Percentiles rank a stretch among this genome's conserved stretches.
These are phyloP conservation scores for Enteromius mattozi DNA, from an alignment of 2,797 vertebrate species.

Conservation along the genomic window DNA sequence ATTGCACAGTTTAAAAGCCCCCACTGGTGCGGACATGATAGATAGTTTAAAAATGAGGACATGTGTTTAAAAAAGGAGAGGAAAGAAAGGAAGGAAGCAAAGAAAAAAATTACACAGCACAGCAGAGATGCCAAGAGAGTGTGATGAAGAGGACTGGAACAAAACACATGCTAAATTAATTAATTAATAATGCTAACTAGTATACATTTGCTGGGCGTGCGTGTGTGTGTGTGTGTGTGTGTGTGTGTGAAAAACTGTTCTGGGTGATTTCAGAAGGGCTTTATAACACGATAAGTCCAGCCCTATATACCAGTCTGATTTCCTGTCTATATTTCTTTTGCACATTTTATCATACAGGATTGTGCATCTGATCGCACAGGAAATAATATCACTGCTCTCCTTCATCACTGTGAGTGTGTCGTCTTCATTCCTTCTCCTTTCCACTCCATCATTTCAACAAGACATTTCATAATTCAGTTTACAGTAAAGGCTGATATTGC, in stretches of 20 bases:
- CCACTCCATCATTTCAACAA: background rate
- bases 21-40: slow-evolving; percentile 86
- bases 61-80: slow-evolving; percentile 76
- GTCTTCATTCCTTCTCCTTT: background rate
- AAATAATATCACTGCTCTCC: background rate
- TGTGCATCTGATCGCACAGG: background rate
- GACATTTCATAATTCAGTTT: background rate
- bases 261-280: background rate
- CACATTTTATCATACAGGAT: background rate
- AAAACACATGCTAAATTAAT: slow-evolving; percentile 33
- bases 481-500: background rate
- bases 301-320: background rate
- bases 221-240: background rate
- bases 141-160: slow-evolving; percentile 64
- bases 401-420: background rate
- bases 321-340: background rate
- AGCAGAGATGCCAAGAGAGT: slow-evolving; percentile 61
- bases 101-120: slow-evolving; percentile 71
- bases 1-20: slow-evolving; percentile 86
- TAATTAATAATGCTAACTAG: slow-evolving; percentile 37
- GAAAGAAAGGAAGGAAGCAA: slow-evolving; percentile 21
- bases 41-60: slow-evolving; percentile 90
- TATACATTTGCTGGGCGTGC: background rate
- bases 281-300: background rate
- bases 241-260: background rate